Base-by-base conservation (phyloP, 2,888 invertebrate species). In the Physocephala rufipes region DNA sequence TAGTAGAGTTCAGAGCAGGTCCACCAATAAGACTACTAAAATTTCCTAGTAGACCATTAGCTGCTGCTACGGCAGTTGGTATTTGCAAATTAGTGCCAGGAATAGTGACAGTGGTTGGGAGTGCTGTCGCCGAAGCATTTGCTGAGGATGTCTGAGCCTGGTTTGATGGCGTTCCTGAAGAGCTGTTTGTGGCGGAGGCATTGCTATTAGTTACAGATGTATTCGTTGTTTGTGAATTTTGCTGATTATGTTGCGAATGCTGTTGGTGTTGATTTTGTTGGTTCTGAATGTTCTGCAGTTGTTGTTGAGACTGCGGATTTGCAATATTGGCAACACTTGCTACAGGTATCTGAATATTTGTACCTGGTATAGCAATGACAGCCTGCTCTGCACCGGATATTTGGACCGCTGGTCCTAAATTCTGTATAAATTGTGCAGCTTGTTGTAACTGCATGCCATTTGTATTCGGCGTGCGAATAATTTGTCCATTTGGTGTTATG, bases 401-500 rank as follows among this genome's bases (percentile, higher is more conserved):
- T 4, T 77, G 72, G 30, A 76, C 89, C 79, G 89, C 87, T 2
- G 90, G 91, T 79, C 88, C 88, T 73, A 93, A 88, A 80, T 92
- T 92, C 78, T 93, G 93, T 24, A 93, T 86, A 76, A 93, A 90
- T 62, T 91, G 92, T 47, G 89, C 89, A 0, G 78, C 73, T 4
- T 82, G 78, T 49, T 81, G 78, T 45, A 80, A 64, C 59, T 81
- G 80, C 58, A 80, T 76, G 15, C 76, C 74, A 15, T 58, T 58
- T 71, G 26, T 0, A 16, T 79, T 80, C 0, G 93, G 92, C 0
- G 91, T 90, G 62, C 95, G 87, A 16, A 95, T 91, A n/a, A 95
- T 89, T 82, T 94, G 93, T 0, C 93, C 92, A 71, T 82, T 84
- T 2, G 88, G 89, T 7, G 87, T 86, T 16, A 88, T 86, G 74